These are phyloP conservation scores for Rhyacichthys aspro DNA, from an alignment of 2,797 vertebrate species.

Conservation along the genomic window DNA sequence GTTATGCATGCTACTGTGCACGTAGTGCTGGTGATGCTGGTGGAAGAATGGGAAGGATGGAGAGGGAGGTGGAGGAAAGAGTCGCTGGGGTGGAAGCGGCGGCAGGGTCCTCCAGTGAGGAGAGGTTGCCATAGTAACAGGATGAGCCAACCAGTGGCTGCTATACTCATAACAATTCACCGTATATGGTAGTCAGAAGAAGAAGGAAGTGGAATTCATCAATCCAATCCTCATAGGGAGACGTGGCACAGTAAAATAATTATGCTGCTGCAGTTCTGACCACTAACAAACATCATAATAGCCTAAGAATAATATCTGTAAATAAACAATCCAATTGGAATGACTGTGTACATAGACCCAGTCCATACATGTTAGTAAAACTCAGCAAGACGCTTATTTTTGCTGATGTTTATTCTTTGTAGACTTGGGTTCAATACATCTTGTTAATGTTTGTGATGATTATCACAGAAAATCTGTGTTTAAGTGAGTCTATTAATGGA, in stretches of 20 bases:
- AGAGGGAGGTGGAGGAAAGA: slow-evolving; percentile 43
- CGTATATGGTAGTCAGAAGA: slow-evolving; percentile 64
- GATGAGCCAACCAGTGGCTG: slow-evolving; percentile 67
- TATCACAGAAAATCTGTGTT: slow-evolving; percentile 9
- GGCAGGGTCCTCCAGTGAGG: slow-evolving; percentile 54
- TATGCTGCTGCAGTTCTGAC: slow-evolving; percentile 38
- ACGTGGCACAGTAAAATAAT: slow-evolving; percentile 58
- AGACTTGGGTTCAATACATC: not conserved
- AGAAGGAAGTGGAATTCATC: slow-evolving; percentile 71
- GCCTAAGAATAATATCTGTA: slow-evolving; percentile 24
- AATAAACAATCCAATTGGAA: slow-evolving; percentile 8
- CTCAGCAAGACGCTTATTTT: no score
- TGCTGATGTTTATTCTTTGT: no score
- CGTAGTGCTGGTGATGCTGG: slow-evolving; percentile 37
- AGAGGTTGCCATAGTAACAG: slow-evolving; percentile 74
- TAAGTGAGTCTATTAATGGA: not conserved
- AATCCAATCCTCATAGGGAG: slow-evolving; percentile 61
- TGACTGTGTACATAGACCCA: not conserved
- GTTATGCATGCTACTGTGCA: slow-evolving; percentile 28
- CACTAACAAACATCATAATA: slow-evolving; percentile 18
- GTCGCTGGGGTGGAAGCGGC: slow-evolving; percentile 30
- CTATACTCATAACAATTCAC: slow-evolving; percentile 49
- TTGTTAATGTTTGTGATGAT: slow-evolving; percentile 2
- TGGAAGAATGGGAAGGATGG: slow-evolving; percentile 59
- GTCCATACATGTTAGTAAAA: no score